These are phyloP conservation scores for Stenichneumon culpator DNA, from an alignment of 2,888 invertebrate genomes.

Conservation along the genomic window DNA sequence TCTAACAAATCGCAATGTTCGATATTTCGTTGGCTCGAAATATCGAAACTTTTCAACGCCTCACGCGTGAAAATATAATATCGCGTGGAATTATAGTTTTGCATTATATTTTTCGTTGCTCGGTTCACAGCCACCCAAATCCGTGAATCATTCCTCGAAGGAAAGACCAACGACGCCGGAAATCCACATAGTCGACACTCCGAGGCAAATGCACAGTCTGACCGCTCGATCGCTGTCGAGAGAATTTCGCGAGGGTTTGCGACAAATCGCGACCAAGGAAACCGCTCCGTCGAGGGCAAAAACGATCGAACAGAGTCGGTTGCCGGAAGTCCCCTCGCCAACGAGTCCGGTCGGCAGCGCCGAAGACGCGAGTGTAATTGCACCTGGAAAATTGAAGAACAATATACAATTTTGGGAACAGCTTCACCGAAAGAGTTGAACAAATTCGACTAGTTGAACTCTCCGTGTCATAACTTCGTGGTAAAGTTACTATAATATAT, in stretches of 20 bases:
- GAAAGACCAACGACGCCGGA: slow-evolving; percentile 81
- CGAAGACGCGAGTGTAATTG: slow-evolving; percentile 75
- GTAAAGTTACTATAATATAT: slow-evolving; percentile 31
- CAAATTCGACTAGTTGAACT: slow-evolving; percentile 14
- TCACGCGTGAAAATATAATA: not conserved
- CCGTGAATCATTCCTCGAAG: slow-evolving; percentile 64
- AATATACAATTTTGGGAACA: slow-evolving; percentile 84
- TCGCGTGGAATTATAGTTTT: not conserved
- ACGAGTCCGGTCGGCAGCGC: slow-evolving; percentile 61
- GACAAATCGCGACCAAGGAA: slow-evolving; percentile 79
- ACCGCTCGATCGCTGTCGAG: slow-evolving; percentile 93
- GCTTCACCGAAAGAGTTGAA: slow-evolving; percentile 77
- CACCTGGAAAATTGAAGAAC: slow-evolving; percentile 81
- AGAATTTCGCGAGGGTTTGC: slow-evolving; percentile 90
- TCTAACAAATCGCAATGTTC: too few relatives aligned
- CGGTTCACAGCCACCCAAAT: slow-evolving; percentile 66
- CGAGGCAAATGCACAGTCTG: slow-evolving; percentile 89
- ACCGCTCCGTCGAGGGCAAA: slow-evolving; percentile 73
- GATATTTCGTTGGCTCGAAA: too few relatives aligned
- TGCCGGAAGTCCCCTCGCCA: slow-evolving; percentile 63
- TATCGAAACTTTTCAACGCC: too few relatives aligned
- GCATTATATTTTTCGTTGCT: not conserved
- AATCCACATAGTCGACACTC: slow-evolving; percentile 81
- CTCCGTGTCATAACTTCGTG: slow-evolving; percentile 33
- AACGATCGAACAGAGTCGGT: slow-evolving; percentile 70